Conservation (phyloP, 2,888 invertebrate genomes). For the Octonoba sinensis region DNA sequence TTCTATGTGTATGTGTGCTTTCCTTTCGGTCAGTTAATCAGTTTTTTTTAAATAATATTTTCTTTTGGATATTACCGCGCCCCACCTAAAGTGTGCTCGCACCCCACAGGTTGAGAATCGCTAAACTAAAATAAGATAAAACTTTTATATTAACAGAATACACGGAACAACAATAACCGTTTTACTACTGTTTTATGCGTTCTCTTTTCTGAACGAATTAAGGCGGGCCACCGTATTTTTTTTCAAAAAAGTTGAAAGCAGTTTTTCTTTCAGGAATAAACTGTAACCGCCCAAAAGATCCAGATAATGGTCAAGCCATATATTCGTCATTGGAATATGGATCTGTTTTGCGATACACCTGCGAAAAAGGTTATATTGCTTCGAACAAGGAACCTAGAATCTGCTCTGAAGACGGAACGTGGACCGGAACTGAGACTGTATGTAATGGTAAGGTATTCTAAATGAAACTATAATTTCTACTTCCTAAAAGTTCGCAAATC, state of each 20-base stretch:
- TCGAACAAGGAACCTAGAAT: constrained; percentile 8
- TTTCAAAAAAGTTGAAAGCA: no score
- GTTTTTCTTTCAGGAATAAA: constrained; percentile 19
- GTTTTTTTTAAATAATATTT: no score
- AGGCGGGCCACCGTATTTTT: no score
- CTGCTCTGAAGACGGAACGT: constrained; percentile 36
- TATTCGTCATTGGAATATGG: constrained; percentile 25
- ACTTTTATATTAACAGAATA: neutral
- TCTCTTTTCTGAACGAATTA: no score
- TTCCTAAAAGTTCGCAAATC: neutral
- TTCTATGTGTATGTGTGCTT: no score
- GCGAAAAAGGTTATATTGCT: constrained; percentile 25
- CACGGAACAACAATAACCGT: no score
- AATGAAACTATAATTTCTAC: neutral
- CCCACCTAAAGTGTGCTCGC: no score
- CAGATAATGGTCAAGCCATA: constrained; percentile 27
- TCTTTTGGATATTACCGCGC: no score
- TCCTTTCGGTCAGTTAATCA: no score
- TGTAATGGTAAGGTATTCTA: constrained; percentile 21
- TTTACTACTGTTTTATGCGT: no score
- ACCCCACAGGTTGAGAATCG: neutral
- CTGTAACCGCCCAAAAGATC: constrained; percentile 17
- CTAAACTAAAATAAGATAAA: neutral
- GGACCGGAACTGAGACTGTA: constrained; percentile 23
- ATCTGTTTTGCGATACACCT: constrained; percentile 31